phyloP scores from a whole-genome alignment of 2,113 vertebrate species.

The Gavia stellata region DNA sequence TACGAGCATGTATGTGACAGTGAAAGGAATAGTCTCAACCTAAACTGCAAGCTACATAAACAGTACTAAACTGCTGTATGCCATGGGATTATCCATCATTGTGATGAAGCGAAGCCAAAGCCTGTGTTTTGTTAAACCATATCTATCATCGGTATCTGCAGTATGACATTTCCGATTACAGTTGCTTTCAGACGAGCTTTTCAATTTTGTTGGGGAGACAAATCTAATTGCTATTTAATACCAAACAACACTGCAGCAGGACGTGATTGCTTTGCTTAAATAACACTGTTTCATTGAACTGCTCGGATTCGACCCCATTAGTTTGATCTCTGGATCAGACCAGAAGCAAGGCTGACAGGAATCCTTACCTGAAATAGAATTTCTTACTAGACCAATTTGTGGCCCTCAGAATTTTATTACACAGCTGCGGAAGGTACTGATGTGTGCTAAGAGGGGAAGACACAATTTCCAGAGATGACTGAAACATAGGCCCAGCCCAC shows the following conservation, averaged over 20 bases:
- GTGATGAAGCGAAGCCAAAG: neutral
- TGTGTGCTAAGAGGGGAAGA: neutral
- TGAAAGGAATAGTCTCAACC: neutral
- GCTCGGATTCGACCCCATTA: neutral
- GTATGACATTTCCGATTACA: neutral
- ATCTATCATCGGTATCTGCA: neutral
- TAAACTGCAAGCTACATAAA: neutral
- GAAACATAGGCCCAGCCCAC: neutral
- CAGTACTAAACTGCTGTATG: neutral
- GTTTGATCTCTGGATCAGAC: neutral
- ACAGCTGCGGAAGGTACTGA: neutral
- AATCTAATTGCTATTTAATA: slow-evolving; percentile 23
- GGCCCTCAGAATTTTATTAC: neutral
- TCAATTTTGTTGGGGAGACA: neutral
- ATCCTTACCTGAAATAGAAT: neutral
- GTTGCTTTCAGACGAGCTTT: neutral
- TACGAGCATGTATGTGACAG: fast-evolving
- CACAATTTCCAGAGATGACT: neutral
- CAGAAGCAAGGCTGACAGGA: neutral
- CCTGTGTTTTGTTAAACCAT: neutral
- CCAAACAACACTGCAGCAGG: neutral
- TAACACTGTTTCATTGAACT: neutral
- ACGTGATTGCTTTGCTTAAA: slow-evolving; percentile 10
- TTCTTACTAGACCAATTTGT: neutral
- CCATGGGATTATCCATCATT: neutral